Evolutionary conservation across 2,888 invertebrate species (phyloP).

Genomic region (Lissonota sp.): DNA sequence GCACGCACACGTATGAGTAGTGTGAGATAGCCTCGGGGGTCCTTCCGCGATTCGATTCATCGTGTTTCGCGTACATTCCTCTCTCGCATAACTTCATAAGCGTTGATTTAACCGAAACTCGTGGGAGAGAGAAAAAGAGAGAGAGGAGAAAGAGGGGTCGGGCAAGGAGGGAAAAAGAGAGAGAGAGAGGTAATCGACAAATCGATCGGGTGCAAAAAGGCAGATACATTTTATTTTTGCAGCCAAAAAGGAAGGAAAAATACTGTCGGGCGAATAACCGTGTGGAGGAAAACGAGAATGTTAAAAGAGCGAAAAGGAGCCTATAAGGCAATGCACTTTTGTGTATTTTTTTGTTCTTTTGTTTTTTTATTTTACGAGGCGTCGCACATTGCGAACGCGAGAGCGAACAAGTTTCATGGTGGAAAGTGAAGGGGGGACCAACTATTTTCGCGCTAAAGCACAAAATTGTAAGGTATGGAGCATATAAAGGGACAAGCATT

Average conservation of each 20-base stretch:
- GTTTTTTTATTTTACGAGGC: constrained; percentile 43
- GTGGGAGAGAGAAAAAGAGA: no score
- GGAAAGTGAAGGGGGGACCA: constrained; percentile 51
- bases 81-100: constrained; percentile 26
- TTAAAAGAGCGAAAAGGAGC: constrained; percentile 9
- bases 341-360: constrained; percentile 2
- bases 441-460: constrained; percentile 70
- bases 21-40: constrained; percentile 65
- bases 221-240: background rate
- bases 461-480: constrained; percentile 69
- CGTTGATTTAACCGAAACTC: constrained; percentile 23
- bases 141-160: no score
- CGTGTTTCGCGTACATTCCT: constrained; percentile 6
- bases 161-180: no score
- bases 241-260: constrained; percentile 12
- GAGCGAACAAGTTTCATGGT: background rate
- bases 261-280: background rate
- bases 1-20: constrained; percentile 61
- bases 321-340: constrained; percentile 15
- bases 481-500: constrained; percentile 23
- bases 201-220: no score
- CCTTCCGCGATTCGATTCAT: constrained; percentile 58
- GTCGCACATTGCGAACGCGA: constrained; percentile 15
- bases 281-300: constrained; percentile 5
- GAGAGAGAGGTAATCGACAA: no score